These are phyloP conservation scores for Pristionchus pacificus DNA, from an alignment of 1,140 invertebrate species.

Conservation along the genomic window DNA sequence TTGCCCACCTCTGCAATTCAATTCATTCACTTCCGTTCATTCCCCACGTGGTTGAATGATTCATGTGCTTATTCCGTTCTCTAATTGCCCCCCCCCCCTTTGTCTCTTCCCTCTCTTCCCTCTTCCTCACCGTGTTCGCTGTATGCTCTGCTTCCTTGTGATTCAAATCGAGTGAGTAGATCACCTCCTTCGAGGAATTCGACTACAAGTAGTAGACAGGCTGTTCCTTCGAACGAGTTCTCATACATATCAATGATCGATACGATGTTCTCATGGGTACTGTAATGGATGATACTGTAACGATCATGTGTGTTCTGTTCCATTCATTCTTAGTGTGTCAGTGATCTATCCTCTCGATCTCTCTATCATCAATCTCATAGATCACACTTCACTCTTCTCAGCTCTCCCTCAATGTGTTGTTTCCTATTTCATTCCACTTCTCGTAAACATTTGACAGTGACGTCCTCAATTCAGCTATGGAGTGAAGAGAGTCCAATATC, in stretches of 20 bases:
- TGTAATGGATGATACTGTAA: conserved; percentile 53
- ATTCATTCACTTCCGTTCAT: background rate
- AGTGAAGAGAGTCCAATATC: no score
- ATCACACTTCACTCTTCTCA: no score
- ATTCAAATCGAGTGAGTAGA: conserved; percentile 69
- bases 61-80: no score
- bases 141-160: conserved; percentile 47
- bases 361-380: no score
- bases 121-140: conserved; percentile 42
- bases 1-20: conserved; percentile 73
- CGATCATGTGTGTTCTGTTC: no score
- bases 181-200: conserved; percentile 98
- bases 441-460: no score
- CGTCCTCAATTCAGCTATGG: no score
- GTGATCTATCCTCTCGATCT: no score
- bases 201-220: conserved; percentile 91
- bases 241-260: conserved; percentile 91
- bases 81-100: background rate
- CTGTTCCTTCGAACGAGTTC: conserved; percentile 81
- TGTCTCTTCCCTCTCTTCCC: background rate
- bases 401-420: no score
- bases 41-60: no score
- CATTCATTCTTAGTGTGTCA: no score
- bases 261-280: conserved; percentile 84
- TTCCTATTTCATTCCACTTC: no score